phyloP scores from a whole-genome alignment of 2,888 invertebrate genomes.

The Oscheius myriophilus region DNA sequence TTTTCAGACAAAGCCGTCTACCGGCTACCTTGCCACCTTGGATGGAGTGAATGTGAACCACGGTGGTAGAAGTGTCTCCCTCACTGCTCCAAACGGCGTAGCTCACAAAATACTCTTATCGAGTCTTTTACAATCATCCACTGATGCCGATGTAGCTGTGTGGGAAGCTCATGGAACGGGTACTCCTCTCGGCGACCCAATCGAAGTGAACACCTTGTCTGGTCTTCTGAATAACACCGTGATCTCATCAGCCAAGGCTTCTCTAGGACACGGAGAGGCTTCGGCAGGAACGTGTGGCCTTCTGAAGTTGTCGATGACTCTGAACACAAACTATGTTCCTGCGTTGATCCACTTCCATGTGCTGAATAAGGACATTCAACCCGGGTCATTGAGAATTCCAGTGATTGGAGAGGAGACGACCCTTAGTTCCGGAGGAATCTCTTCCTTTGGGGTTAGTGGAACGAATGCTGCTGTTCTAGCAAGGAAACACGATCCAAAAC shows the following conservation, averaged over 20 bases:
- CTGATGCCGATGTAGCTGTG: slow-evolving; percentile 30
- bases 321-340: slow-evolving; percentile 57
- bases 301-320: slow-evolving; percentile 56
- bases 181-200: slow-evolving; percentile 70
- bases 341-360: slow-evolving; percentile 57
- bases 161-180: slow-evolving; percentile 71
- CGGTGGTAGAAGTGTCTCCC: slow-evolving; percentile 68
- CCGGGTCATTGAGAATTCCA: slow-evolving; percentile 45
- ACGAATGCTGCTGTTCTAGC: slow-evolving; percentile 65
- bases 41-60: slow-evolving; percentile 66
- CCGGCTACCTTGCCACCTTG: slow-evolving; percentile 46
- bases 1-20: slow-evolving; percentile 21
- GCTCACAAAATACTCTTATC: slow-evolving; percentile 61
- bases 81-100: slow-evolving; percentile 69
- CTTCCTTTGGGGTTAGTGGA: slow-evolving; percentile 68
- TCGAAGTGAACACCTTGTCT: slow-evolving; percentile 64
- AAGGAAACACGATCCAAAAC: slow-evolving; percentile 27
- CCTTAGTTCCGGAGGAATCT: slow-evolving; percentile 56
- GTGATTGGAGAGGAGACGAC: slow-evolving; percentile 50
- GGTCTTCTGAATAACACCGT: slow-evolving; percentile 44
- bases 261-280: slow-evolving; percentile 67
- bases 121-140: slow-evolving; percentile 31
- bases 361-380: slow-evolving; percentile 61
- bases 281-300: slow-evolving; percentile 66
- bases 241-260: slow-evolving; percentile 59